A percentile compares a stretch with the other conserved stretches of the same genome.
phyloP scores from a whole-genome alignment of 1,140 invertebrate species.

The Calliopsis andreniformis region DNA sequence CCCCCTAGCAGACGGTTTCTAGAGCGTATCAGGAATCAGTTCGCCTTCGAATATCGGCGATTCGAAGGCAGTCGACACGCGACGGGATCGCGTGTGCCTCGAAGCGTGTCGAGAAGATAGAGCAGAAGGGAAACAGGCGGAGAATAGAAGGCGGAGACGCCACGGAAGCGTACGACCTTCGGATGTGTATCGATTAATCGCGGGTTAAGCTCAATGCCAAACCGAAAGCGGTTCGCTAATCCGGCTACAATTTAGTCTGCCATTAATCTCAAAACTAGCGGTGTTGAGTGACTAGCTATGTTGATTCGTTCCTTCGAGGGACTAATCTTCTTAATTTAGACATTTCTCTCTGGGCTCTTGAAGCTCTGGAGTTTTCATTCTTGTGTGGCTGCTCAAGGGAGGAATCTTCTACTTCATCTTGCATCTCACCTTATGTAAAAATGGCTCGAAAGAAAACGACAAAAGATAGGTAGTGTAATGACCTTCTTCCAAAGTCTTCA shows the following conservation, averaged over 20 bases:
- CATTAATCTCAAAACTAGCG: conserved; percentile 32
- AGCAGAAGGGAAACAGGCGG: conserved; percentile 20
- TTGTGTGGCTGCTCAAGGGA: neutral
- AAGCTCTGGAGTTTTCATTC: too few relatives aligned
- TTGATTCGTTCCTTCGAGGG: conserved; percentile 8
- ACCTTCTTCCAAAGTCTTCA: too few relatives aligned
- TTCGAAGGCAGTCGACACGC: conserved; percentile 33
- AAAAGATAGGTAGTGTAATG: too few relatives aligned
- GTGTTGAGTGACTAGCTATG: neutral
- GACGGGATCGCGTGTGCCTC: conserved; percentile 31
- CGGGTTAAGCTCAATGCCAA: conserved; percentile 60
- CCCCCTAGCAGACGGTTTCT: too few relatives aligned
- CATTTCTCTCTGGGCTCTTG: too few relatives aligned
- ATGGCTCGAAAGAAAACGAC: too few relatives aligned
- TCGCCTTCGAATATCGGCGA: neutral
- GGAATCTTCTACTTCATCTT: neutral
- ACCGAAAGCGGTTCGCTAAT: conserved; percentile 43
- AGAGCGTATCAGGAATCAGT: too few relatives aligned
- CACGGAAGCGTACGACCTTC: conserved; percentile 63
- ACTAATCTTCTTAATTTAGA: too few relatives aligned
- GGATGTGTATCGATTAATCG: conserved; percentile 59
- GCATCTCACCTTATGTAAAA: too few relatives aligned
- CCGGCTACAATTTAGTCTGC: neutral
- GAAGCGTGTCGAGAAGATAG: neutral
- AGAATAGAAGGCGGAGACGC: conserved; percentile 55